Percentiles rank a stretch among this genome's conserved stretches.
phyloP scores from a whole-genome alignment of 1,140 invertebrate species.

The Bacillus rossius region DNA sequence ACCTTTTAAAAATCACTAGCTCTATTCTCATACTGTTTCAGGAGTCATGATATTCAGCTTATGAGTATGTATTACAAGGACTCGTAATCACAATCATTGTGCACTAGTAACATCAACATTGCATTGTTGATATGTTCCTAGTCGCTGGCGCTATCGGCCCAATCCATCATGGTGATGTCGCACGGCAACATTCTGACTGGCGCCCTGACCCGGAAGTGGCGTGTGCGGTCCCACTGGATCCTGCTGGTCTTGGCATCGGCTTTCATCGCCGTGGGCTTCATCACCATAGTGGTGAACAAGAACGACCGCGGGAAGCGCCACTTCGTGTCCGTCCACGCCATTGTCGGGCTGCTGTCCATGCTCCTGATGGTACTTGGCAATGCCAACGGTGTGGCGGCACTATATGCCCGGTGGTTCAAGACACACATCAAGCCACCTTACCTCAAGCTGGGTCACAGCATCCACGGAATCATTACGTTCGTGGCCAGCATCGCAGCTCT shows the following conservation, averaged over 20 bases:
- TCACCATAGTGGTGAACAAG: conserved; percentile 2
- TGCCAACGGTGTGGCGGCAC: neutral
- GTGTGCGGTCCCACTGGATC: neutral
- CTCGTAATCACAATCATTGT: too few relatives aligned
- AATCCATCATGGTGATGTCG: neutral
- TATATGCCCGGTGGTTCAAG: neutral
- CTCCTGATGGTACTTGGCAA: neutral
- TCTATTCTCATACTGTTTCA: too few relatives aligned
- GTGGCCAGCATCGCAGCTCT: neutral
- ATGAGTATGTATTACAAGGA: too few relatives aligned
- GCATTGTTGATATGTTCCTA: neutral
- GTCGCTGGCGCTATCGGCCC: neutral
- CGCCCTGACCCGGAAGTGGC: neutral
- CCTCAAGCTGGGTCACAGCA: neutral
- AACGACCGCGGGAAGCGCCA: neutral
- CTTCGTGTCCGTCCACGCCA: neutral
- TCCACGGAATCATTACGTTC: neutral
- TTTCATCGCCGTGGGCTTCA: neutral
- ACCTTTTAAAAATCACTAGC: too few relatives aligned
- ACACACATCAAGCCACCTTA: neutral
- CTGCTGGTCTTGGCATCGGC: neutral
- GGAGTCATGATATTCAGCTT: too few relatives aligned
- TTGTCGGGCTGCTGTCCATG: conserved; percentile 1
- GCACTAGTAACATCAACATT: too few relatives aligned
- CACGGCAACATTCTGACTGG: neutral